phyloP scores from a whole-genome alignment of 2,113 vertebrate species.

The Pituophis catenifer region DNA sequence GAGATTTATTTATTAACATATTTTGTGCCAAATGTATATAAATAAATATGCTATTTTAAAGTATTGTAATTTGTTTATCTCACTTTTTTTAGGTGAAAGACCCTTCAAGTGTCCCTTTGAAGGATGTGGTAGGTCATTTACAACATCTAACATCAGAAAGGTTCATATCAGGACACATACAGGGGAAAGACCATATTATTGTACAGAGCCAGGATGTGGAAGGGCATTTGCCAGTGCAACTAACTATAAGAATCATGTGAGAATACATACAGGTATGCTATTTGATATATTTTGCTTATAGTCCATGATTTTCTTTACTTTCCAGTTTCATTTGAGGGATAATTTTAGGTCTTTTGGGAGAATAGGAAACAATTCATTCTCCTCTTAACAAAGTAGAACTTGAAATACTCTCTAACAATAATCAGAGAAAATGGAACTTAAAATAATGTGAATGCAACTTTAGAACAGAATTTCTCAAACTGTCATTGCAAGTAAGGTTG shows the following conservation, averaged over 20 bases:
- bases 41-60: not conserved
- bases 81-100: conserved; percentile 83
- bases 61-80: conserved; percentile 3
- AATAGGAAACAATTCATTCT: conserved; percentile 1
- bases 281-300: conserved; percentile 24
- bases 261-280: conserved; percentile 92
- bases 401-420: not conserved
- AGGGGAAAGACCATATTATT: conserved; percentile 96
- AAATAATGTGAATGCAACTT: not conserved
- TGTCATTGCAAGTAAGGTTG: not conserved
- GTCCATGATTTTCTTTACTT: not conserved
- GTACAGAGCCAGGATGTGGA: conserved; percentile 95
- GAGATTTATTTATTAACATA: not conserved
- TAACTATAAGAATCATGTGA: conserved; percentile 99
- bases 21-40: not conserved
- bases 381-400: conserved; percentile 7
- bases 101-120: conserved; percentile 97
- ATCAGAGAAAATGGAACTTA: not conserved
- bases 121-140: conserved; percentile 95
- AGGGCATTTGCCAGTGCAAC: conserved; percentile 97
- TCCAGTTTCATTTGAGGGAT: not conserved
- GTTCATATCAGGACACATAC: conserved; percentile 98
- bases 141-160: conserved; percentile 98
- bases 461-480: not conserved
- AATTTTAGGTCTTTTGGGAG: not conserved